phyloP scores from a whole-genome alignment of 2,797 vertebrate species.

The Graptemys geographica region DNA sequence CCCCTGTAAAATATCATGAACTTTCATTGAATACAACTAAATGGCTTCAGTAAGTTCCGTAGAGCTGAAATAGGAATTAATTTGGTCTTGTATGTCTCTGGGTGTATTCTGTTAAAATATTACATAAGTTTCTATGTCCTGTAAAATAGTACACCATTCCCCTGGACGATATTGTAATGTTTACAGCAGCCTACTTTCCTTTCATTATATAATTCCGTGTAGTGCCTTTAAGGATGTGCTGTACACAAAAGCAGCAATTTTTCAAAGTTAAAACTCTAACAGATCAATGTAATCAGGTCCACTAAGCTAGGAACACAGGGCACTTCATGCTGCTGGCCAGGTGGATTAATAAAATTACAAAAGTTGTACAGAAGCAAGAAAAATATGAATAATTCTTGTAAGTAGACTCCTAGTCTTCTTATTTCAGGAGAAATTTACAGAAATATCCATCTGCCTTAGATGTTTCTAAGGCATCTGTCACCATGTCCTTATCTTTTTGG shows the following conservation, averaged over 20 bases:
- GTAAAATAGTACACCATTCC: constrained; percentile 17
- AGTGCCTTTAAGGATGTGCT: constrained; percentile 50
- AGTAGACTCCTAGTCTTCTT: neutral
- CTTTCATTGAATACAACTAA: neutral
- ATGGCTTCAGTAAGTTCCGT: neutral
- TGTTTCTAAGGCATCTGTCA: neutral
- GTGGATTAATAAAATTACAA: constrained; percentile 46
- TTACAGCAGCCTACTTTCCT: constrained; percentile 53
- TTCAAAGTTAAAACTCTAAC: constrained; percentile 47
- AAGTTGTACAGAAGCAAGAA: constrained; percentile 39
- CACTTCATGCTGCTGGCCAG: neutral
- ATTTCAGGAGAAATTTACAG: constrained; percentile 31
- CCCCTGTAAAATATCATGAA: neutral
- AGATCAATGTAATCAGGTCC: constrained; percentile 16
- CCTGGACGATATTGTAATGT: neutral
- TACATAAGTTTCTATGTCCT: constrained; percentile 4
- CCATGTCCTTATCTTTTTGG: neutral
- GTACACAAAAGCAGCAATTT: constrained; percentile 12
- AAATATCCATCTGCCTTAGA: neutral
- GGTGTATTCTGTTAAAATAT: constrained; percentile 40
- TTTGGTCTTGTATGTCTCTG: constrained; percentile 13
- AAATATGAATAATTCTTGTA: constrained; percentile 18
- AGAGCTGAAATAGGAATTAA: constrained; percentile 28
- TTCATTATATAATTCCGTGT: constrained; percentile 37
- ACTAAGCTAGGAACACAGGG: constrained; percentile 41